phyloP scores from a whole-genome alignment of 1,140 invertebrate species.

The Gryon sp. region DNA sequence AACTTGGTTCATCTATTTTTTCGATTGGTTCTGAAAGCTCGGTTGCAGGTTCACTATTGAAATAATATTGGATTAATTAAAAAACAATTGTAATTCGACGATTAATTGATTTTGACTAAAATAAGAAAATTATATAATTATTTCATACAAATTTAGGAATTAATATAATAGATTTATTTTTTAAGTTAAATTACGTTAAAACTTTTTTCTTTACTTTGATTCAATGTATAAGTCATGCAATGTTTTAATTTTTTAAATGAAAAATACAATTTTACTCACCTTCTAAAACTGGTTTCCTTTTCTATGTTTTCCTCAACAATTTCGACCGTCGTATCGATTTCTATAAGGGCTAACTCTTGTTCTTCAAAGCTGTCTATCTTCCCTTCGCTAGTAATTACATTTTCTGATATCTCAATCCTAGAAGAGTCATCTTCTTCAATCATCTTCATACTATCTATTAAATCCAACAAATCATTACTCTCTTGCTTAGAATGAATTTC shows the following conservation, averaged over 20 bases:
- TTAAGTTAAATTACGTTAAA: no score
- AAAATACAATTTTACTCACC: slow-evolving; percentile 6
- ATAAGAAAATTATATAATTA: background rate
- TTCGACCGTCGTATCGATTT: slow-evolving; percentile 64
- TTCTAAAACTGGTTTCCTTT: slow-evolving; percentile 5
- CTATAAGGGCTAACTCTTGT: slow-evolving; percentile 52
- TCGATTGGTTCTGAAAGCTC: slow-evolving; percentile 31
- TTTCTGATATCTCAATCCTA: slow-evolving; percentile 26
- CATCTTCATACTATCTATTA: slow-evolving; percentile 26
- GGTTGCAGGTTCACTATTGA: slow-evolving; percentile 10
- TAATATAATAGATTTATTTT: background rate
- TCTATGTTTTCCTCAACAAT: slow-evolving; percentile 55
- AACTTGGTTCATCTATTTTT: slow-evolving; percentile 62
- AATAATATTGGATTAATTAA: background rate
- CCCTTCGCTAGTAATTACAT: slow-evolving; percentile 52
- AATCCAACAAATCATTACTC: slow-evolving; percentile 7
- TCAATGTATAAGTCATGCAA: no score
- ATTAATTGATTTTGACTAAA: no score
- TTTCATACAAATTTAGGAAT: background rate
- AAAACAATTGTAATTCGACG: no score
- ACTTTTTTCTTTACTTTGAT: no score
- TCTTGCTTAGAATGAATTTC: background rate
- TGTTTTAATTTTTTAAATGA: no score
- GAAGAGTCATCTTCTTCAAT: slow-evolving; percentile 35
- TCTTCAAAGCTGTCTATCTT: slow-evolving; percentile 42